These are phyloP conservation scores for Chloroclystis v-ata DNA, from an alignment of 2,888 invertebrate species.

Conservation along the genomic window DNA sequence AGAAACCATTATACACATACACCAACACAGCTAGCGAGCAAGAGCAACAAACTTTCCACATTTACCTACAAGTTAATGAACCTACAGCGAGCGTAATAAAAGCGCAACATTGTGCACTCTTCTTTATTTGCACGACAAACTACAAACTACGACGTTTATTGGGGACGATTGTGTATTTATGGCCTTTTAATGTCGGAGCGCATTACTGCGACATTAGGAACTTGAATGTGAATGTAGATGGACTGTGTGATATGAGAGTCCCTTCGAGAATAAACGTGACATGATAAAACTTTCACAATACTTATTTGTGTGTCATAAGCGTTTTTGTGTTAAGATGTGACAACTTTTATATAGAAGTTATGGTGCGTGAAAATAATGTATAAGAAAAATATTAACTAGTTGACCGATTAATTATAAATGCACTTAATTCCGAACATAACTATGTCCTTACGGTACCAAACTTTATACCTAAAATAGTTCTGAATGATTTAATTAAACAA, in stretches of 20 bases:
- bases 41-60: slow-evolving; percentile 8
- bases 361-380: too few species aligned
- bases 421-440: too few species aligned
- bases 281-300: neutral
- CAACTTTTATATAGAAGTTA: too few species aligned
- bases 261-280: slow-evolving; percentile 6
- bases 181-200: slow-evolving; percentile 69
- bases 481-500: too few species aligned
- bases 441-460: too few species aligned
- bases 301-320: neutral
- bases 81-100: slow-evolving; percentile 15
- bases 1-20: too few species aligned
- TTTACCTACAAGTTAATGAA: slow-evolving; percentile 21
- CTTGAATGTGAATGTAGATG: slow-evolving; percentile 47
- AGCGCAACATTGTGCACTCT: slow-evolving; percentile 19
- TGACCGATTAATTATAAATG: too few species aligned
- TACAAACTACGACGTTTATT: slow-evolving; percentile 48
- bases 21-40: neutral
- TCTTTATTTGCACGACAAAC: slow-evolving; percentile 20
- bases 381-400: too few species aligned
- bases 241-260: slow-evolving; percentile 49
- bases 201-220: slow-evolving; percentile 65
- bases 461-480: too few species aligned
- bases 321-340: neutral
- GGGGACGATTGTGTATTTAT: slow-evolving; percentile 70